phyloP scores from a whole-genome alignment of 2,888 invertebrate genomes.

The Ormyrus nitidulus region DNA sequence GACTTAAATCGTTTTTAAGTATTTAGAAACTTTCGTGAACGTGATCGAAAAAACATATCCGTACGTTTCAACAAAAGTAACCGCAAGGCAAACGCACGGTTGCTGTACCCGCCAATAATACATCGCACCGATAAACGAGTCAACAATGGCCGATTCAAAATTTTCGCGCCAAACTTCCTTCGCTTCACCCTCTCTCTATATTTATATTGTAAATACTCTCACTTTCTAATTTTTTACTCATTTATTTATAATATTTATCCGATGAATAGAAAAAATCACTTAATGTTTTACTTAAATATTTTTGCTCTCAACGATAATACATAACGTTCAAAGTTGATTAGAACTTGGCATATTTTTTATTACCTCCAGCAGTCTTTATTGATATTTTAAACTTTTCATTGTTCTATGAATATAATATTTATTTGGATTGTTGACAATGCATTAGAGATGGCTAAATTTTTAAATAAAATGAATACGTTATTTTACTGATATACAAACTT shows the following conservation, averaged over 20 bases:
- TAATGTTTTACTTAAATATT: slow-evolving; percentile 21
- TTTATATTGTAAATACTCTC: slow-evolving; percentile 19
- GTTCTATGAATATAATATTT: slow-evolving; percentile 37
- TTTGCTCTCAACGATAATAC: background rate
- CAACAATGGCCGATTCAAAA: slow-evolving; percentile 29
- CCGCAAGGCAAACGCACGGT: background rate
- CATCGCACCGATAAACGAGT: too few relatives aligned
- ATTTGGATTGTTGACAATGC: slow-evolving; percentile 11
- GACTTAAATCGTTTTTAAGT: slow-evolving; percentile 29
- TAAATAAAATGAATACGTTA: slow-evolving; percentile 37
- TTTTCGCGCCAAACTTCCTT: slow-evolving; percentile 40
- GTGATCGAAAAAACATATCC: slow-evolving; percentile 16
- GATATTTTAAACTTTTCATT: slow-evolving; percentile 30
- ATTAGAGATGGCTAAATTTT: slow-evolving; percentile 21
- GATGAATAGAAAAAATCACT: slow-evolving; percentile 26
- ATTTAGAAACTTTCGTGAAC: slow-evolving; percentile 33
- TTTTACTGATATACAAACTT: slow-evolving; percentile 44
- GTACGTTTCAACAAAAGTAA: slow-evolving; percentile 41
- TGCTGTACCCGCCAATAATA: background rate
- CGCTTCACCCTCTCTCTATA: background rate
- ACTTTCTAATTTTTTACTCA: slow-evolving; percentile 13
- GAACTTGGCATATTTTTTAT: slow-evolving; percentile 27
- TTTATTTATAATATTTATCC: slow-evolving; percentile 10
- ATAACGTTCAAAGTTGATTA: slow-evolving; percentile 12
- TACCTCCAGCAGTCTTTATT: slow-evolving; percentile 50